Conservation (phyloP, 2,888 invertebrate species). For the Carpatolechia fugitivella region DNA sequence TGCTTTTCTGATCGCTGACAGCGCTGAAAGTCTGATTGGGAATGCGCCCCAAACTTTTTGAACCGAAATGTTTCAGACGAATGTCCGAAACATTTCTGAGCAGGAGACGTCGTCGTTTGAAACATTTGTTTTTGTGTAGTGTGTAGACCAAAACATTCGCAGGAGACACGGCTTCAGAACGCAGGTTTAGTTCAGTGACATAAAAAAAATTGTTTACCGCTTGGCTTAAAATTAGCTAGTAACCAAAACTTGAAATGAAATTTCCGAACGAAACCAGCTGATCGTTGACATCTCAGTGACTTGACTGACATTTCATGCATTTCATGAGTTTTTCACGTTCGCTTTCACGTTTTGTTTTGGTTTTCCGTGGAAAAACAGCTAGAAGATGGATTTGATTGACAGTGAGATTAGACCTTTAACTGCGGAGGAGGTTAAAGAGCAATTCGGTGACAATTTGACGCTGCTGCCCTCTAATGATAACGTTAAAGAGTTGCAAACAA, state of each 20-base stretch:
- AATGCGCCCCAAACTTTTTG: too few relatives aligned
- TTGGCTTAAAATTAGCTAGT: not conserved
- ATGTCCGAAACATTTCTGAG: too few relatives aligned
- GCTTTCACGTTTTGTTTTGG: constrained; percentile 10
- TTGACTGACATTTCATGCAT: too few relatives aligned
- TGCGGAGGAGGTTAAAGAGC: constrained; percentile 59
- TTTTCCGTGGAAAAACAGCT: not conserved
- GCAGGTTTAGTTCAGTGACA: too few relatives aligned
- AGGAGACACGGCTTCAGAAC: too few relatives aligned
- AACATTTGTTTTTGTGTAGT: too few relatives aligned
- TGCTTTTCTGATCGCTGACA: too few relatives aligned
- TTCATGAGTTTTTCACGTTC: not conserved
- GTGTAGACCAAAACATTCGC: too few relatives aligned
- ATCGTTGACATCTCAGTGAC: constrained; percentile 25
- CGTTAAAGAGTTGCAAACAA: constrained; percentile 91
- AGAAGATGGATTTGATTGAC: constrained; percentile 63
- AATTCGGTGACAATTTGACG: constrained; percentile 85
- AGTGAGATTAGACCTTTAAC: constrained; percentile 67
- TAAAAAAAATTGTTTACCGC: too few relatives aligned
- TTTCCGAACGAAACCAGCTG: constrained; percentile 24
- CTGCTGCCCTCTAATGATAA: constrained; percentile 87
- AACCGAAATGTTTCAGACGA: too few relatives aligned
- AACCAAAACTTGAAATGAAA: not conserved
- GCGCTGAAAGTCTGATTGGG: too few relatives aligned
- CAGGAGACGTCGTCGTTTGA: too few relatives aligned